These are phyloP conservation scores for Actinia equina DNA, from an alignment of 64 coral and sea anemone genomes.

Conservation along the genomic window DNA sequence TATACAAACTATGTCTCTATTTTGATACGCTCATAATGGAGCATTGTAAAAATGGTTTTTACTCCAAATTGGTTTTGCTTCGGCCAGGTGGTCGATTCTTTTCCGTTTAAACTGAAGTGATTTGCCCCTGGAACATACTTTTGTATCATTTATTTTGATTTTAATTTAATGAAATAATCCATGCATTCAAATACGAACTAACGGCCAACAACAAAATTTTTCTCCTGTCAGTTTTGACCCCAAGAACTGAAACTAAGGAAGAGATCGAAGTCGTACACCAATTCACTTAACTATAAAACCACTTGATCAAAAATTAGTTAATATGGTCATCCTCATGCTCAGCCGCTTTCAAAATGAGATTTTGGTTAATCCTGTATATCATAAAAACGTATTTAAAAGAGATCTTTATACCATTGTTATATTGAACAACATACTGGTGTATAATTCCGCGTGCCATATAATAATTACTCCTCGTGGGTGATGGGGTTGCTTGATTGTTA, in stretches of 20 bases:
- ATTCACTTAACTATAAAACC: conserved; percentile 1
- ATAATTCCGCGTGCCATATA: conserved; percentile 63
- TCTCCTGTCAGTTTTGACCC: background rate
- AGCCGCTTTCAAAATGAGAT: conserved; percentile 30
- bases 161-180: background rate
- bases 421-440: conserved; percentile 6
- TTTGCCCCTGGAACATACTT: background rate
- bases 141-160: conserved; percentile 11
- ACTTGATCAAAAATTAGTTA: background rate
- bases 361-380: conserved; percentile 26
- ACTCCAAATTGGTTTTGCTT: background rate
- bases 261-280: background rate
- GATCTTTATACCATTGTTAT: conserved; percentile 18
- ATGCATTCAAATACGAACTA: background rate
- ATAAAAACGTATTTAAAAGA: conserved; percentile 26
- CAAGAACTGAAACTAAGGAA: background rate
- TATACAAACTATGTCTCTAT: background rate
- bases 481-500: conserved; percentile 57
- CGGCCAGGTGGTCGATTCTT: conserved; percentile 1
- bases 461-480: conserved; percentile 72
- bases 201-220: background rate
- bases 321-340: background rate
- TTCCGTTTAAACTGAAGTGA: background rate
- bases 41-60: background rate
- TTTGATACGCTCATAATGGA: background rate